These are phyloP conservation scores for Amblyornis subalaris DNA, from an alignment of 2,113 vertebrate genomes.

Conservation along the genomic window DNA sequence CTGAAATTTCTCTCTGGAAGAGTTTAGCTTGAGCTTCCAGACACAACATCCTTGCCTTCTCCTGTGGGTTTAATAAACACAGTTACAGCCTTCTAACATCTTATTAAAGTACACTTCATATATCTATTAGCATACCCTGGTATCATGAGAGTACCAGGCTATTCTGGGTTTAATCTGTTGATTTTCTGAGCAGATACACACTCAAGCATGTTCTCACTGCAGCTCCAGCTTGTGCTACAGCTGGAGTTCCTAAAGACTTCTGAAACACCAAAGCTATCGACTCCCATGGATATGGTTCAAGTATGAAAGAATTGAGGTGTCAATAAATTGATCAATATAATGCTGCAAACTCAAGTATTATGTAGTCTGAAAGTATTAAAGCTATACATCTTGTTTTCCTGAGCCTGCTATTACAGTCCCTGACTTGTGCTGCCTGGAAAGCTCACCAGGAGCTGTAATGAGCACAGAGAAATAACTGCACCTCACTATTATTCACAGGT, in stretches of 20 bases:
- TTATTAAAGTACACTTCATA: neutral
- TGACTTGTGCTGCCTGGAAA: neutral
- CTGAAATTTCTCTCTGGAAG: neutral
- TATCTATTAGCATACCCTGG: neutral
- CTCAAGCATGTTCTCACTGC: neutral
- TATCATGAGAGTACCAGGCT: neutral
- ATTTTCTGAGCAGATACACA: neutral
- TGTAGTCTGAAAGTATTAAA: neutral
- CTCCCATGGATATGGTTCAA: neutral
- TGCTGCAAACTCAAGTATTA: neutral
- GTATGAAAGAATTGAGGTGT: neutral
- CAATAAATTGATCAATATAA: slow-evolving; percentile 4
- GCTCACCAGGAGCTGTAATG: neutral
- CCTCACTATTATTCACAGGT: slow-evolving; percentile 19
- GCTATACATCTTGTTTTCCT: neutral
- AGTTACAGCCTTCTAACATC: neutral
- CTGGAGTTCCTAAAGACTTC: slow-evolving; percentile 52
- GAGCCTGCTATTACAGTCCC: neutral
- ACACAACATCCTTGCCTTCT: neutral
- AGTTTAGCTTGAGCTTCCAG: neutral
- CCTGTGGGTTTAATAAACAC: neutral
- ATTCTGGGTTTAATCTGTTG: neutral
- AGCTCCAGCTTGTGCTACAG: slow-evolving; percentile 31
- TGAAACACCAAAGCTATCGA: neutral
- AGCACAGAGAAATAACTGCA: slow-evolving; percentile 11